Percentiles rank a stretch among this genome's conserved stretches.
phyloP scores from a whole-genome alignment of 2,113 vertebrate genomes.

The Naja naja region DNA sequence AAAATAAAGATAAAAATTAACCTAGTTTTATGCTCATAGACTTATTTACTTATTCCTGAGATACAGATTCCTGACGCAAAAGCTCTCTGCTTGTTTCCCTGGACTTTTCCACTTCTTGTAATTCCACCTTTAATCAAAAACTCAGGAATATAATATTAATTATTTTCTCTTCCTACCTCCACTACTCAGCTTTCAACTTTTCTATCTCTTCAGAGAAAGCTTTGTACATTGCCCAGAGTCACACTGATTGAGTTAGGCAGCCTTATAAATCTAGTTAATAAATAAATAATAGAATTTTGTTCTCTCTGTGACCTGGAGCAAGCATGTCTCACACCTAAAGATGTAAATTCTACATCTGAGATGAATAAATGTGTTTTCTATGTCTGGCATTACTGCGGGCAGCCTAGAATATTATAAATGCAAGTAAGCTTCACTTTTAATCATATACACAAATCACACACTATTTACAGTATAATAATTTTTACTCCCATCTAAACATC shows the following conservation, averaged over 20 bases:
- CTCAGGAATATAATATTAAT: background rate
- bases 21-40: background rate
- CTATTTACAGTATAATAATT: background rate
- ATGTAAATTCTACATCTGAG: background rate
- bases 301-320: background rate
- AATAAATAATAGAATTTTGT: background rate
- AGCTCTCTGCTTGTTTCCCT: background rate
- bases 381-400: background rate
- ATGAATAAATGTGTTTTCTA: background rate
- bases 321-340: background rate
- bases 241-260: background rate
- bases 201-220: background rate
- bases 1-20: background rate
- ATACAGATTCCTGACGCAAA: background rate
- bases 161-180: background rate
- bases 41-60: background rate
- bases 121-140: background rate
- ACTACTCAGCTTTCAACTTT: background rate
- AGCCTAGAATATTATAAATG: background rate
- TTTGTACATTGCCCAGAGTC: background rate
- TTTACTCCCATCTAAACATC: rapidly evolving
- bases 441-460: background rate
- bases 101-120: background rate
- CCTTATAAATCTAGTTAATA: background rate
- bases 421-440: background rate